Evolutionary conservation across 2,113 vertebrate species (phyloP).

Genomic region (Upupa epops): DNA sequence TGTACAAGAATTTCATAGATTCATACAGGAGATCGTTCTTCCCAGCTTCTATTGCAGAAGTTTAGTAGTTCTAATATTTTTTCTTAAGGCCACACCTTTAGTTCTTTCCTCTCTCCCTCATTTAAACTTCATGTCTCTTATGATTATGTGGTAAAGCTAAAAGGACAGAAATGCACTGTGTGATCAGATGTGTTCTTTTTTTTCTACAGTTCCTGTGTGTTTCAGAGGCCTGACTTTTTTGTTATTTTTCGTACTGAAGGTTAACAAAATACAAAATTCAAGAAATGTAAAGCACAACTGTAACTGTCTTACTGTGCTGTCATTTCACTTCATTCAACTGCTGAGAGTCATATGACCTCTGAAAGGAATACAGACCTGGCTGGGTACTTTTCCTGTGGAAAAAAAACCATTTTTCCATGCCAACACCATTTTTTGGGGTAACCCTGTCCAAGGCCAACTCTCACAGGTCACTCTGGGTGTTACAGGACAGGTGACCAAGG

Average conservation of each 20-base stretch:
- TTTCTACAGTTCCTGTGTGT: neutral
- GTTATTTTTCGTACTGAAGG: conserved; percentile 43
- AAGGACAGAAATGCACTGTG: neutral
- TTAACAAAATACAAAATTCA: conserved; percentile 22
- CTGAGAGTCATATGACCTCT: neutral
- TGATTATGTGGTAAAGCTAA: neutral
- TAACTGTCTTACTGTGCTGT: conserved; percentile 16
- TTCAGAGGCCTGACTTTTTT: conserved; percentile 25
- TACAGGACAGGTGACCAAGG: neutral
- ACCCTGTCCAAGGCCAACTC: neutral
- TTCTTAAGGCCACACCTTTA: neutral
- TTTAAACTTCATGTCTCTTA: neutral
- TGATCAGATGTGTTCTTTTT: neutral
- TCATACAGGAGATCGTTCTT: neutral
- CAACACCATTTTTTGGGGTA: neutral
- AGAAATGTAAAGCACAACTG: neutral
- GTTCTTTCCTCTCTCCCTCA: neutral
- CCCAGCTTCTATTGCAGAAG: neutral
- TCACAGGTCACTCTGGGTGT: neutral
- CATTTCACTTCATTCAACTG: conserved; percentile 31
- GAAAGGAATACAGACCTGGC: neutral
- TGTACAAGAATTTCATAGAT: neutral
- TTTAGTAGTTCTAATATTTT: neutral
- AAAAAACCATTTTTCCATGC: neutral
- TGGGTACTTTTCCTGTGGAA: neutral